phyloP scores from a whole-genome alignment of 2,113 vertebrate species.

The Scolopax mira region DNA sequence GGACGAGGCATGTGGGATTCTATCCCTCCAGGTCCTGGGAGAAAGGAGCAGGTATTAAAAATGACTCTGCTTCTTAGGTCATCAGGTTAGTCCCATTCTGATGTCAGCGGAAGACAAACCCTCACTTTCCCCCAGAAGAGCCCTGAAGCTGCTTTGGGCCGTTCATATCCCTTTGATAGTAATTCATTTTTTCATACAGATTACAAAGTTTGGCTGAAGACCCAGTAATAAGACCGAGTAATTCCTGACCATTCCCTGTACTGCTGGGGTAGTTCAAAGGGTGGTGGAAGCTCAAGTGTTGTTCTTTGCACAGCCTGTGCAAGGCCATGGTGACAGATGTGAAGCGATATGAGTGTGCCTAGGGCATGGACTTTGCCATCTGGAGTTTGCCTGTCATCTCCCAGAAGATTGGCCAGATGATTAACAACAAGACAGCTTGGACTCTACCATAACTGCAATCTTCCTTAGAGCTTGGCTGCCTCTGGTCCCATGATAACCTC shows the following conservation, averaged over 20 bases:
- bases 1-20: constrained; percentile 58
- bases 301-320: neutral
- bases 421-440: neutral
- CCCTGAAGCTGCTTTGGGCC: constrained; percentile 21
- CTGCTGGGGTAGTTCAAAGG: neutral
- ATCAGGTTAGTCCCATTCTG: constrained; percentile 28
- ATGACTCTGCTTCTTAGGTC: constrained; percentile 35
- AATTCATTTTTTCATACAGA: neutral
- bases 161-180: constrained; percentile 9
- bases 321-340: neutral
- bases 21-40: constrained; percentile 66
- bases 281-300: neutral
- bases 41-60: constrained; percentile 58
- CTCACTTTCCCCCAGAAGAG: neutral
- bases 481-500: neutral
- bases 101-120: neutral
- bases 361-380: neutral
- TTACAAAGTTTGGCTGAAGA: neutral
- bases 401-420: neutral
- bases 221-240: neutral
- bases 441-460: neutral
- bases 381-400: neutral
- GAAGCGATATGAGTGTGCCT: neutral
- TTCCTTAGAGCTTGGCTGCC: neutral
- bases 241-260: neutral